phyloP scores from a whole-genome alignment of 2,888 invertebrate species.

The Cerastoderma edule region DNA sequence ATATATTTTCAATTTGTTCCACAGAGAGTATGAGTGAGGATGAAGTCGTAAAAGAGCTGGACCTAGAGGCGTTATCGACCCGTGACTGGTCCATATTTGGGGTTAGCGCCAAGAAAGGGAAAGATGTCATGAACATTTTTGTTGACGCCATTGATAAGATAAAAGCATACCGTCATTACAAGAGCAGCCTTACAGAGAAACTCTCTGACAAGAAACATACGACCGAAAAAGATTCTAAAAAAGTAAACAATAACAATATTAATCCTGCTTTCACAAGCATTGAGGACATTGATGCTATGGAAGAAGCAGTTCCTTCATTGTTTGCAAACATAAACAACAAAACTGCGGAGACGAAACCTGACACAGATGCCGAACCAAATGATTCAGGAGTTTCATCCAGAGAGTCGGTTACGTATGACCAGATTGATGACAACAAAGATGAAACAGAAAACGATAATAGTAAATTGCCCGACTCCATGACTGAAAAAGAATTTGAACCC shows the following conservation, averaged over 20 bases:
- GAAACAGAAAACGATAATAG: not conserved
- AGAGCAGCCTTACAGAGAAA: conserved; percentile 34
- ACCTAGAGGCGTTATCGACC: conserved; percentile 33
- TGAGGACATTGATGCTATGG: conserved; percentile 18
- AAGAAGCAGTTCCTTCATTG: conserved; percentile 36
- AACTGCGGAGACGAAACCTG: not conserved
- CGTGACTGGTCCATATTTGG: conserved; percentile 48
- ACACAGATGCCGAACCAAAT: not conserved
- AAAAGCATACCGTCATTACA: conserved; percentile 48
- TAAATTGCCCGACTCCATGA: not conserved
- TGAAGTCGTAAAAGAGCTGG: conserved; percentile 36
- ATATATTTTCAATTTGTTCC: not conserved
- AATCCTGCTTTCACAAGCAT: conserved; percentile 30
- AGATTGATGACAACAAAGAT: not conserved
- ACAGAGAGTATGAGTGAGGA: conserved; percentile 43
- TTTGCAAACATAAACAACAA: conserved; percentile 39
- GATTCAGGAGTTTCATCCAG: conserved; percentile 4
- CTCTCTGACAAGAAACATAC: not conserved
- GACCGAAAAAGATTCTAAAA: conserved; percentile 9
- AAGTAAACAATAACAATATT: conserved; percentile 8
- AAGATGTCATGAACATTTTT: conserved; percentile 37
- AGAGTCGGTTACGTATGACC: conserved; percentile 13
- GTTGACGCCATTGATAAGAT: conserved; percentile 47
- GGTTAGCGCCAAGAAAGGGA: conserved; percentile 31
- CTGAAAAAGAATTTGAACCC: not conserved